Evolutionary conservation across 2,888 invertebrate genomes (phyloP), one percentile per base, ranked within the genome.

Genomic region (Tachystola acroxantha): DNA sequence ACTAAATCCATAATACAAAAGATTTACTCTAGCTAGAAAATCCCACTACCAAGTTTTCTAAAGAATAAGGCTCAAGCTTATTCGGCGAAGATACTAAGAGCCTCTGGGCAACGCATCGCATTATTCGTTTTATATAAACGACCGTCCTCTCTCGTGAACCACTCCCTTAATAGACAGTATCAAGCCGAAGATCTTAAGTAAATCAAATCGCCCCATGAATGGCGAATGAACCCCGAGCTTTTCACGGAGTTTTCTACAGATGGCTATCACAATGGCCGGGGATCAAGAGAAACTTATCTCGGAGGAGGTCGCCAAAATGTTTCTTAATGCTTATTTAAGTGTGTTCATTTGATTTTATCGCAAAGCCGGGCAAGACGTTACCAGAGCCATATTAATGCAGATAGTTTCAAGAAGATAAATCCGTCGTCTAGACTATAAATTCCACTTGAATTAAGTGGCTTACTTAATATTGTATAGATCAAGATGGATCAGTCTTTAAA

Each of bases 141-240:
- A 58, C 56, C 61, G 62, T 64, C 67, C 53, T 52, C 45, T 50
- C 45, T 50, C 45, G 53, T 45, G 53, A 56, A 66, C 69, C 76
- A 73, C 67, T 79, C 77, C 67, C 72, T 82, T 82, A 81, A 85
- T 78, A 81, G 77, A 79, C 73, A 69, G 80, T 84, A 84, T 84
- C 82, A 74, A 62, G 61, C 54, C 66, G 55, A 66, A 67, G 82
- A 84, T 82, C 85, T 86, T 84, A 85, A 84, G 86, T 86, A 86
- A 86, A 86, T 86, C 86, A 86, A 86, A 86, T 84, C 82, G 67
- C 80, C 76, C 81, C 75, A 78, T 85, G 85, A 86, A 86, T 85
- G 72, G 82, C 52, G 81, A 78, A 81, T 75, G 82, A 79, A 75
- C 66, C 71, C 67, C 58, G 72, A 71, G 78, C 75, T 78, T 81